Conservation (phyloP, 1,140 invertebrate species). For the Lepidurus apus region DNA sequence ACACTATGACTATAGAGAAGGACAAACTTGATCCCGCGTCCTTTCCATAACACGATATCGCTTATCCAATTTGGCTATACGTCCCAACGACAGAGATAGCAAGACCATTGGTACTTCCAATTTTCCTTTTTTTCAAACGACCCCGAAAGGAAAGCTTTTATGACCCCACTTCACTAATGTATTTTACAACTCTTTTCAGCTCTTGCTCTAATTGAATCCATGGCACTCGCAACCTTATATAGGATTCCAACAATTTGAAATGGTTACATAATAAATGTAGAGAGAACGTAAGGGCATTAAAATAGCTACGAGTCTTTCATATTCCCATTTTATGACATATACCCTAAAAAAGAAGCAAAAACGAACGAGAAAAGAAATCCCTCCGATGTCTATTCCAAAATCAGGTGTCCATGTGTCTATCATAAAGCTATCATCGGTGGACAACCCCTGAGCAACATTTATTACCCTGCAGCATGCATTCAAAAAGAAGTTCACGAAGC, state of each 20-base stretch:
- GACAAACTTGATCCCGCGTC: slow-evolving; percentile 4
- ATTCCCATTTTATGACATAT: not conserved
- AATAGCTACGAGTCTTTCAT: no score
- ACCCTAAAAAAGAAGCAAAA: not conserved
- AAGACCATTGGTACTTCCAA: not conserved
- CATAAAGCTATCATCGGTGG: slow-evolving; percentile 8
- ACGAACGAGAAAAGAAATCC: not conserved
- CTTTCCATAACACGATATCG: slow-evolving; percentile 18
- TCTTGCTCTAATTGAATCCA: not conserved
- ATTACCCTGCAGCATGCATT: slow-evolving; percentile 4
- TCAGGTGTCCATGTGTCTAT: slow-evolving; percentile 18
- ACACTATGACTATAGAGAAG: not conserved
- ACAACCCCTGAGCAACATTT: slow-evolving; percentile 18
- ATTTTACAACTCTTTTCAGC: not conserved
- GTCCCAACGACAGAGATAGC: not conserved
- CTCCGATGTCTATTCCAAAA: not conserved
- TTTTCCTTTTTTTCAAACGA: not conserved
- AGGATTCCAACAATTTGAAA: not conserved
- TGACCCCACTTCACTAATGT: slow-evolving; percentile 5
- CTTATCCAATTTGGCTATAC: slow-evolving; percentile 15
- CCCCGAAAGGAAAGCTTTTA: not conserved
- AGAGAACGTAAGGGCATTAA: no score
- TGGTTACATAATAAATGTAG: not conserved
- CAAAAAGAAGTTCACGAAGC: not conserved
- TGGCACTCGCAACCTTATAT: not conserved